Evolutionary conservation across 1,140 invertebrate genomes (phyloP), one percentile per base, ranked within the genome.

Genomic region (Neodiprion pinetum): DNA sequence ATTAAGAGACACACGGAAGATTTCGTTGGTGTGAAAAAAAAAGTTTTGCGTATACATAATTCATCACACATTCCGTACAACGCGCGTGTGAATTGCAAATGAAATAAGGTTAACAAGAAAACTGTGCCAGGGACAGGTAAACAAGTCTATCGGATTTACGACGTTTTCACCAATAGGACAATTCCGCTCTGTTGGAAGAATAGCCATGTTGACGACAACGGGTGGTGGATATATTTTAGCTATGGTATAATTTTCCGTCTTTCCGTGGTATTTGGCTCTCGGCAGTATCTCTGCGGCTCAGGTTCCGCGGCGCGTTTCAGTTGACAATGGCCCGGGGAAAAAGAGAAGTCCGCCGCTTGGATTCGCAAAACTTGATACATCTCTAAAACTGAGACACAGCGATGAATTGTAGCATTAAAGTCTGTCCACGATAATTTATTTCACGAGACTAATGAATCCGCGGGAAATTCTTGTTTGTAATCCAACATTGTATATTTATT

Each of bases 131-230:
- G n/a, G 53, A 61, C 53, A 61, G 53, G 53, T 61, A 61, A 61
- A 61, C 53, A 61, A 61, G 53, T 61, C 53, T 61, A 61, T 61
- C 8, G 53, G 53, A n/a, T 61, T 61, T 61, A 61, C 53, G 53
- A 61, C 11, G 53, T 61, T 61, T 61, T n/a, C 53, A 61, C 53
- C 53, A 61, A 61, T 61, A 8, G 53, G 7, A n/a, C 11, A 61
- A 61, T n/a, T n/a, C n/a, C 53, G 4, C 53, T 61, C 4, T 61
- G 53, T 61, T 61, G 53, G n/a, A 61, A 61, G 53, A 61, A 61
- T 61, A 12, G 53, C 53, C 11, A 61, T n/a, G 53, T 61, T 61
- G 53, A 61, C 53, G 53, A 61, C 53, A n/a, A 61, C 11, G 53
- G 53, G 53, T 61, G 11, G 53, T 61, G n/a, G n/a, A 61, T 11